Conservation (phyloP, 64 coral and sea anemone species). For the Catalaphyllia jardinei region DNA sequence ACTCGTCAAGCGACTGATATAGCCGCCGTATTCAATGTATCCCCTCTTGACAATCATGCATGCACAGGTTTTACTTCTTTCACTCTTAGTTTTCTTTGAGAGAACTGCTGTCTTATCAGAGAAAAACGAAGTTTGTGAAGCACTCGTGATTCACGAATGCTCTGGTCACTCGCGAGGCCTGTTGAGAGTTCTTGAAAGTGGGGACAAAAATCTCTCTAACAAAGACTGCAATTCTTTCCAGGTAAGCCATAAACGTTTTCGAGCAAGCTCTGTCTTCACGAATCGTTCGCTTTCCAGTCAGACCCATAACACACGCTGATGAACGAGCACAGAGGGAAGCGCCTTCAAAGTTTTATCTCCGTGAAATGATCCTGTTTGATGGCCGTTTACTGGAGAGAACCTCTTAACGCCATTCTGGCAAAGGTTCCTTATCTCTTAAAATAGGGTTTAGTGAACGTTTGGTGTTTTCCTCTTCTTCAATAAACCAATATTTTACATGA, state of each 20-base stretch:
- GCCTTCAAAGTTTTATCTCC: too few relatives aligned
- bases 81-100: not conserved
- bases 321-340: too few relatives aligned
- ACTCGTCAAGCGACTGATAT: not conserved
- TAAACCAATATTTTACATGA: too few relatives aligned
- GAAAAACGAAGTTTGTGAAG: not conserved
- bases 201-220: not conserved
- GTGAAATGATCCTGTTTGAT: too few relatives aligned
- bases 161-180: not conserved
- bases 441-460: too few relatives aligned
- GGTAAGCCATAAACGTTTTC: not conserved
- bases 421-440: too few relatives aligned
- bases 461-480: too few relatives aligned
- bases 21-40: not conserved
- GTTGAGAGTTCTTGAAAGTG: conserved; percentile 1
- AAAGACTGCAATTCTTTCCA: not conserved
- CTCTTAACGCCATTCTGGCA: too few relatives aligned
- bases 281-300: not conserved
- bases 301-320: not conserved
- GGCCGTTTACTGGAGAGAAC: too few relatives aligned
- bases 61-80: not conserved
- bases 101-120: not conserved
- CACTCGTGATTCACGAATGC: not conserved
- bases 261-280: not conserved
- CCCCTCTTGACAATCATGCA: not conserved